A percentile compares a stretch with the other conserved stretches of the same genome.
These are phyloP conservation scores for Spodoptera litura DNA, from an alignment of 1,140 invertebrate genomes.

Conservation along the genomic window DNA sequence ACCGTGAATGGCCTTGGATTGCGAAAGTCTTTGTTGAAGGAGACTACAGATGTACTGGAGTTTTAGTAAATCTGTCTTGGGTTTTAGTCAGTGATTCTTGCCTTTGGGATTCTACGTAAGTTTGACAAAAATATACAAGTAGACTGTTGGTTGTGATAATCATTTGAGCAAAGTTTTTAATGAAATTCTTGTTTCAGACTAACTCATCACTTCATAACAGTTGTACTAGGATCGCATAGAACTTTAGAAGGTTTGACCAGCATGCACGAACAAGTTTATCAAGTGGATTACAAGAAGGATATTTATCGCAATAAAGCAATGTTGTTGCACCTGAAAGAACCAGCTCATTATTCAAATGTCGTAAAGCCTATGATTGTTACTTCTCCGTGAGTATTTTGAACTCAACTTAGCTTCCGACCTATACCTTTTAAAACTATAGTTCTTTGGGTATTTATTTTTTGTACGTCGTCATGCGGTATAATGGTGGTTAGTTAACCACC, in stretches of 20 bases:
- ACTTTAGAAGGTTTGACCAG: slow-evolving; percentile 86
- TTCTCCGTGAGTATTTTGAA: slow-evolving; percentile 74
- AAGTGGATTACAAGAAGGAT: slow-evolving; percentile 85
- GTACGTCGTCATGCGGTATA: no score
- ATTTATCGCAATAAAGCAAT: slow-evolving; percentile 86
- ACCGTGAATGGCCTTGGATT: slow-evolving; percentile 88
- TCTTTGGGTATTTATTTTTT: no score
- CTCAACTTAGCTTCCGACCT: no score
- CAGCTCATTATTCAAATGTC: slow-evolving; percentile 86
- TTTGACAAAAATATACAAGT: slow-evolving; percentile 34
- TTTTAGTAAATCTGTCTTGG: slow-evolving; percentile 88
- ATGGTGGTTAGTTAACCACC: no score
- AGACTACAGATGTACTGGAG: slow-evolving; percentile 88
- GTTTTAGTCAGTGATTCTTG: slow-evolving; percentile 88
- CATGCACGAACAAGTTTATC: slow-evolving; percentile 89
- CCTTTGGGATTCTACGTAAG: slow-evolving; percentile 85
- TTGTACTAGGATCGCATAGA: slow-evolving; percentile 88
- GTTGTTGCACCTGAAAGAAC: slow-evolving; percentile 87
- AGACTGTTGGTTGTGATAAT: background rate
- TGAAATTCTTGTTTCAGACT: slow-evolving; percentile 83
- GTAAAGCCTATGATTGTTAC: slow-evolving; percentile 87
- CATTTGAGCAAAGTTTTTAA: background rate
- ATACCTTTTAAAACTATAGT: no score
- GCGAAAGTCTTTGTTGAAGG: slow-evolving; percentile 90
- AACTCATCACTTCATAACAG: slow-evolving; percentile 87